Conservation (phyloP, 35 echinoderm and acorn worm genomes). For the Nesometra sesokonis region DNA sequence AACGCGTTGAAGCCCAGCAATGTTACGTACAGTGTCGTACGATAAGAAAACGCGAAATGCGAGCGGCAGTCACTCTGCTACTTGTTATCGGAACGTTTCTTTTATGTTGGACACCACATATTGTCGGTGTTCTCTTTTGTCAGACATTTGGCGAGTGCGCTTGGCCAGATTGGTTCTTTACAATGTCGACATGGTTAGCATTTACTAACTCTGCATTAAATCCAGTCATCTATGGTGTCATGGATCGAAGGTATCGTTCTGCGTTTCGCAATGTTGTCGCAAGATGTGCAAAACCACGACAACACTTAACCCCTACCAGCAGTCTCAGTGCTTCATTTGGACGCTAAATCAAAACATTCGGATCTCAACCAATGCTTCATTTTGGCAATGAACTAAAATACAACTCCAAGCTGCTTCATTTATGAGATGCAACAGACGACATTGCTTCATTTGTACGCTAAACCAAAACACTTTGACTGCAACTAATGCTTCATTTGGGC, state of each 20-base stretch:
- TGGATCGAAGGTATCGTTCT: neutral
- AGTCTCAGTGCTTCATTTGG: too few relatives aligned
- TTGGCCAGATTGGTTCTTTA: conserved; percentile 23
- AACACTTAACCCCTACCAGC: too few relatives aligned
- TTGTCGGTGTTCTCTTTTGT: conserved; percentile 13
- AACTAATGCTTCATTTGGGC: too few relatives aligned
- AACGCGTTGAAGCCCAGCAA: conserved; percentile 16
- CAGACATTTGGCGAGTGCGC: neutral
- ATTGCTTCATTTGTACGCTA: too few relatives aligned
- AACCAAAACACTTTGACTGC: too few relatives aligned
- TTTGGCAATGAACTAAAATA: too few relatives aligned
- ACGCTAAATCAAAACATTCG: too few relatives aligned
- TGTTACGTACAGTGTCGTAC: neutral
- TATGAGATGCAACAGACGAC: too few relatives aligned
- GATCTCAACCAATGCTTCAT: too few relatives aligned
- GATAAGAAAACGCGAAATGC: conserved; percentile 36
- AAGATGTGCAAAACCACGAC: neutral
- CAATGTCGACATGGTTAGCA: conserved; percentile 44
- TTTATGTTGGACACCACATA: conserved; percentile 57
- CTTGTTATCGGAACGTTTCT: conserved; percentile 70
- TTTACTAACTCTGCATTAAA: conserved; percentile 60
- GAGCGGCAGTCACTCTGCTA: conserved; percentile 44
- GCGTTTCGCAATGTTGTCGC: neutral
- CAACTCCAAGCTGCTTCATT: too few relatives aligned
- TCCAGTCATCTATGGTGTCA: neutral